Percentiles rank a stretch among this genome's conserved stretches.
phyloP scores from a whole-genome alignment of 1,140 invertebrate genomes.

The Cherax destructor region DNA sequence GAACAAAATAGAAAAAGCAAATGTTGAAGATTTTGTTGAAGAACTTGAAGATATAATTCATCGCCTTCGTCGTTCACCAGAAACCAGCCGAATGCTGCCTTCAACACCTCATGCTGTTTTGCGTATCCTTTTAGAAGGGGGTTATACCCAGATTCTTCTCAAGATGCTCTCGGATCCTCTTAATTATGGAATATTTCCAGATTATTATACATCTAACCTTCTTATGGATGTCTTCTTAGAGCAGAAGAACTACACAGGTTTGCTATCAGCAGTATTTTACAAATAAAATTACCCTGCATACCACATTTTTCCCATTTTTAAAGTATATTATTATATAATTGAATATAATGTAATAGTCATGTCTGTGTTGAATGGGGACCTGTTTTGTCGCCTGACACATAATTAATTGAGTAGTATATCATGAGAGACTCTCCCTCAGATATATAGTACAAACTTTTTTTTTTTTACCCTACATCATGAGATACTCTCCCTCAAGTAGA shows the following conservation, averaged over 20 bases:
- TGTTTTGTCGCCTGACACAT: no score
- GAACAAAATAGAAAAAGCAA: slow-evolving; percentile 20
- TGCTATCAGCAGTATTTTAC: neutral
- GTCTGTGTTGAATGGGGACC: no score
- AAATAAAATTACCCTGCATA: neutral
- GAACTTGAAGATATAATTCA: slow-evolving; percentile 83
- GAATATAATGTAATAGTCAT: neutral
- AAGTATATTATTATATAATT: no score
- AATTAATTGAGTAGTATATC: no score
- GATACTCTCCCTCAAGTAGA: no score
- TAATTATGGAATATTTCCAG: slow-evolving; percentile 93
- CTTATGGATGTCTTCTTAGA: slow-evolving; percentile 88
- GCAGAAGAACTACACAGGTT: slow-evolving; percentile 79
- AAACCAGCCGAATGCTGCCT: slow-evolving; percentile 82
- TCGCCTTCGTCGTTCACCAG: slow-evolving; percentile 83
- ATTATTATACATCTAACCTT: slow-evolving; percentile 86
- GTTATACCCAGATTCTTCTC: slow-evolving; percentile 81
- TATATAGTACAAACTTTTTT: no score
- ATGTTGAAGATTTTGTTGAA: slow-evolving; percentile 74
- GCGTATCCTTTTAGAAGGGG: slow-evolving; percentile 80
- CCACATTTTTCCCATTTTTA: neutral
- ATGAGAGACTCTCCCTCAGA: no score
- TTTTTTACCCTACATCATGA: no score
- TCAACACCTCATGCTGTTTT: slow-evolving; percentile 90
- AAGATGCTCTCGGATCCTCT: slow-evolving; percentile 86